Percentiles rank a stretch among this genome's conserved stretches.
Evolutionary conservation across 2,113 vertebrate genomes (phyloP).

Genomic region (Anolis carolinensis): DNA sequence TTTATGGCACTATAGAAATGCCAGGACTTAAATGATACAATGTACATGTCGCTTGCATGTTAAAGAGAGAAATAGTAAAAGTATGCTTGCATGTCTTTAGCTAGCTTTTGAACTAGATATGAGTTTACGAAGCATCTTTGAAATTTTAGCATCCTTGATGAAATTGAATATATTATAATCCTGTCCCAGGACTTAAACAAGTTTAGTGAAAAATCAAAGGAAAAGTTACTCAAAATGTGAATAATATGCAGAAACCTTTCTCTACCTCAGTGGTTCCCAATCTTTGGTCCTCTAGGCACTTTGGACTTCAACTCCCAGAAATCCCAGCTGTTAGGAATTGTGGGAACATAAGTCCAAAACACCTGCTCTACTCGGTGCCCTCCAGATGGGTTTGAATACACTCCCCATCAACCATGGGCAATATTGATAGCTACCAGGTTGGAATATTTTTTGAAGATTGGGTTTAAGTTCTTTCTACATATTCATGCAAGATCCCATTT

Average conservation of each 20-base stretch:
- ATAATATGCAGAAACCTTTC: background rate
- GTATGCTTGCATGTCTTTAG: background rate
- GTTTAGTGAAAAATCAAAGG: background rate
- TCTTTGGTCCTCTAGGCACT: no score
- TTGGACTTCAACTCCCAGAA: no score
- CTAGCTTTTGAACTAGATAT: background rate
- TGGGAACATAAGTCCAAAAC: no score
- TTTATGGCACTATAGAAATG: background rate
- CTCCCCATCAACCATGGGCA: background rate
- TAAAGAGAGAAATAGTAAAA: background rate
- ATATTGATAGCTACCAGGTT: background rate
- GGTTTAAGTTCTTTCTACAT: background rate
- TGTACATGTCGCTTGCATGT: background rate
- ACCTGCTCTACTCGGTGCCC: background rate
- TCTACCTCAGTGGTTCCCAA: background rate
- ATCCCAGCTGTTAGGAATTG: no score
- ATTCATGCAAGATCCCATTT: background rate
- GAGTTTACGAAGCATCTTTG: slow-evolving; percentile 1
- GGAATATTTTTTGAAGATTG: background rate
- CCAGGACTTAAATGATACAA: background rate
- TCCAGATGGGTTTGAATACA: background rate
- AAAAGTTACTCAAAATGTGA: background rate
- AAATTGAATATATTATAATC: background rate
- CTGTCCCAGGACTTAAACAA: background rate
- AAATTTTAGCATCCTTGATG: background rate